These are phyloP conservation scores for Pandemis corylana DNA, from an alignment of 2,888 invertebrate genomes.

Conservation along the genomic window DNA sequence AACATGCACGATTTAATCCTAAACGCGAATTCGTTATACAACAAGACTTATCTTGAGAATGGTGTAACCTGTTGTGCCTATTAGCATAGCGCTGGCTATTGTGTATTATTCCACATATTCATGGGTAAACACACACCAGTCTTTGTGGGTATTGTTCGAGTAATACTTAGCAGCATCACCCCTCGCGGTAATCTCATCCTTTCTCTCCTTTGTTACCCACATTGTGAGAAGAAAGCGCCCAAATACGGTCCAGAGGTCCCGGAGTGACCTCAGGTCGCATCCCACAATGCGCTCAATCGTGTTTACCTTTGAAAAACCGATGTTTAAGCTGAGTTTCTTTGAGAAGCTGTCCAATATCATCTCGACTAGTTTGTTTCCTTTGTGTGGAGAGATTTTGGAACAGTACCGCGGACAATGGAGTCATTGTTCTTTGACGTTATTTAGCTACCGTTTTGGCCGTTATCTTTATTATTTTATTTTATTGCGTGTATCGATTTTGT, in stretches of 20 bases:
- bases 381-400: constrained; percentile 6
- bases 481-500: constrained; percentile 79
- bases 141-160: constrained; percentile 78
- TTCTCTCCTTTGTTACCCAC: constrained; percentile 69
- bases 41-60: constrained; percentile 80
- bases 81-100: constrained; percentile 78
- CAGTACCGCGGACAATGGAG: constrained; percentile 52
- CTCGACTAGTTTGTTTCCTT: constrained; percentile 50
- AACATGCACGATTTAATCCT: constrained; percentile 82
- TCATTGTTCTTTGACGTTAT: constrained; percentile 75
- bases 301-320: constrained; percentile 69
- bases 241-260: constrained; percentile 75
- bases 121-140: constrained; percentile 83
- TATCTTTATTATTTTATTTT: constrained; percentile 58
- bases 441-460: constrained; percentile 81
- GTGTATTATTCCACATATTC: constrained; percentile 79
- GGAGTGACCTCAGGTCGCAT: constrained; percentile 76
- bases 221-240: constrained; percentile 62
- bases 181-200: constrained; percentile 74
- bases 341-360: constrained; percentile 48
- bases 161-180: constrained; percentile 82
- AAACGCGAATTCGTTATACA: constrained; percentile 85
- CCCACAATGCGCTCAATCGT: constrained; percentile 68
- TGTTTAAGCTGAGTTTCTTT: constrained; percentile 50
- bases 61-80: constrained; percentile 80